A percentile compares a stretch with the other conserved stretches of the same genome.
Conservation (phyloP, 1,140 invertebrate species). For the Chrysopa pallens region DNA sequence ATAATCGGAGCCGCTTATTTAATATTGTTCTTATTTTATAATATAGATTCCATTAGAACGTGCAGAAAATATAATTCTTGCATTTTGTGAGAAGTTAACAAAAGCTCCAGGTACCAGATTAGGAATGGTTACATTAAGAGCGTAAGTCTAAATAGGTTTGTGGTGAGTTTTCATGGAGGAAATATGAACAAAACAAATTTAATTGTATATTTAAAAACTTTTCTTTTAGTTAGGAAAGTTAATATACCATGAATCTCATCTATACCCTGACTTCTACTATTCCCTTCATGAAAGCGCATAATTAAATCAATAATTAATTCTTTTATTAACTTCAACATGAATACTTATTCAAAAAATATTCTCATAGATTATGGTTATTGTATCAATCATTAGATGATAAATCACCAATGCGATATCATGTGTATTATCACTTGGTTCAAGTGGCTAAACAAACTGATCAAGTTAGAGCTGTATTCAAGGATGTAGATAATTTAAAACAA, state of each 20-base stretch:
- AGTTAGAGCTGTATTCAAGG: constrained; percentile 60
- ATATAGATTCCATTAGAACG: constrained; percentile 61
- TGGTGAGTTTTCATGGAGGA: too few species aligned
- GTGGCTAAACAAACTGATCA: constrained; percentile 74
- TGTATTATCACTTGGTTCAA: constrained; percentile 80
- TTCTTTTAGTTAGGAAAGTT: too few species aligned
- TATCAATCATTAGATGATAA: constrained; percentile 79
- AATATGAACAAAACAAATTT: too few species aligned
- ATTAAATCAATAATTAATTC: too few species aligned
- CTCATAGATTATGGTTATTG: constrained; percentile 55
- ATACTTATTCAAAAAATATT: constrained; percentile 6
- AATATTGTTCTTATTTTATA: neutral
- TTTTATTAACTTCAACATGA: too few species aligned
- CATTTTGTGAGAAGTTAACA: constrained; percentile 86
- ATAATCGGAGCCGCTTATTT: neutral
- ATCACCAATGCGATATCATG: constrained; percentile 73
- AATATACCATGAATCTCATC: too few species aligned
- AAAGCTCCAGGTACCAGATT: constrained; percentile 75
- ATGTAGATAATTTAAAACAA: constrained; percentile 63
- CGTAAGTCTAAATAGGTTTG: constrained; percentile 50
- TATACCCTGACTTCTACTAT: too few species aligned
- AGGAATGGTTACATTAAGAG: constrained; percentile 63
- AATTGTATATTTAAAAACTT: too few species aligned
- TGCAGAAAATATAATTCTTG: constrained; percentile 75
- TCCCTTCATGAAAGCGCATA: too few species aligned